Evolutionary conservation across 2,888 invertebrate genomes (phyloP).

Genomic region (Syritta pipiens): DNA sequence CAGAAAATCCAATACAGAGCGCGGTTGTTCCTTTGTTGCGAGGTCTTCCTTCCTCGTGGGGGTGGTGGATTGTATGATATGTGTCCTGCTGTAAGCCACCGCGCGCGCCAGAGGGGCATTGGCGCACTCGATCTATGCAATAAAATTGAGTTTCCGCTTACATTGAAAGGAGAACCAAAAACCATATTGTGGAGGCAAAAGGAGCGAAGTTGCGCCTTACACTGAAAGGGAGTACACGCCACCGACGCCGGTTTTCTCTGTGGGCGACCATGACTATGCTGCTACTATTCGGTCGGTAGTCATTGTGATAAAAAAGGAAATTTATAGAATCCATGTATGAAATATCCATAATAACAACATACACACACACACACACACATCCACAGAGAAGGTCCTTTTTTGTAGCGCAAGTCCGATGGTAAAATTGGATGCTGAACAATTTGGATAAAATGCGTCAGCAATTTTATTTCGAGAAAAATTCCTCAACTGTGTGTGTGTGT

Average conservation of each 20-base stretch:
- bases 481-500: neutral
- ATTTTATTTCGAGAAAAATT: slow-evolving; percentile 17
- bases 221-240: neutral
- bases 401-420: slow-evolving; percentile 26
- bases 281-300: slow-evolving; percentile 10
- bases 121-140: slow-evolving; percentile 39
- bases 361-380: neutral
- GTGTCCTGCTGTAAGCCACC: slow-evolving; percentile 1
- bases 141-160: slow-evolving; percentile 58
- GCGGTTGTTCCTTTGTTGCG: too few relatives aligned
- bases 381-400: neutral
- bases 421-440: slow-evolving; percentile 52
- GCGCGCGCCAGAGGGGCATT: slow-evolving; percentile 10
- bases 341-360: slow-evolving; percentile 48
- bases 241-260: slow-evolving; percentile 12
- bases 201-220: neutral
- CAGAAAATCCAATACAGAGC: too few relatives aligned
- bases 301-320: slow-evolving; percentile 29
- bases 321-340: slow-evolving; percentile 45
- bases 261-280: slow-evolving; percentile 24
- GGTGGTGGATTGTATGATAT: slow-evolving; percentile 33
- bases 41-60: too few relatives aligned
- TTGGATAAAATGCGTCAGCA: slow-evolving; percentile 59
- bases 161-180: slow-evolving; percentile 17
- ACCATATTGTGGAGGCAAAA: slow-evolving; percentile 39